A percentile compares a stretch with the other conserved stretches of the same genome.
Conservation (phyloP, 2,113 vertebrate species). For the Pristiophorus japonicus region DNA sequence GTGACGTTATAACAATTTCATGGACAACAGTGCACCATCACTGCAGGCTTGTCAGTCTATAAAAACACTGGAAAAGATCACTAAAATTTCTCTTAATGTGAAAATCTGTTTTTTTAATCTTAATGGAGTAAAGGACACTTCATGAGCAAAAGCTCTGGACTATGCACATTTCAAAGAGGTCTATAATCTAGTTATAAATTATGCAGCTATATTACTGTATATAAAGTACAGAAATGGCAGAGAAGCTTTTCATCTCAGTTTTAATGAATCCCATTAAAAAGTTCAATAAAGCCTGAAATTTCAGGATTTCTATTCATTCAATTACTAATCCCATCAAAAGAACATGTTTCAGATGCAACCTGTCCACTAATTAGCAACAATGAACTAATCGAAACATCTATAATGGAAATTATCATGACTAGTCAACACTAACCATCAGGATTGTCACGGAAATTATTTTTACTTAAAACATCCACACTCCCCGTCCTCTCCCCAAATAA, state of each 20-base stretch:
- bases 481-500: not conserved
- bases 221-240: constrained; percentile 36
- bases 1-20: not conserved
- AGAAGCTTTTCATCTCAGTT: constrained; percentile 34
- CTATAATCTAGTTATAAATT: constrained; percentile 37
- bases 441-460: not conserved
- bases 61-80: constrained; percentile 13
- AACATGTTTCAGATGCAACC: constrained; percentile 27
- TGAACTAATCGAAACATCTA: constrained; percentile 35
- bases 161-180: constrained; percentile 34
- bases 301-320: constrained; percentile 38
- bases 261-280: constrained; percentile 38
- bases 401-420: constrained; percentile 31
- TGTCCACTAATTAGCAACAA: constrained; percentile 36
- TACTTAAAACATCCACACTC: constrained; percentile 1
- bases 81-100: constrained; percentile 12
- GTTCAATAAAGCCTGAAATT: constrained; percentile 35
- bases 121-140: constrained; percentile 35
- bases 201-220: constrained; percentile 35
- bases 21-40: not conserved
- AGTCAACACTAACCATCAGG: constrained; percentile 30
- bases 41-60: not conserved
- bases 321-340: constrained; percentile 37
- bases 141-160: constrained; percentile 5
- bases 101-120: constrained; percentile 30